Percentiles rank a stretch among this genome's conserved stretches.
These are phyloP conservation scores for Exaiptasia diaphana DNA, from an alignment of 64 coral and sea anemone species.

Conservation along the genomic window DNA sequence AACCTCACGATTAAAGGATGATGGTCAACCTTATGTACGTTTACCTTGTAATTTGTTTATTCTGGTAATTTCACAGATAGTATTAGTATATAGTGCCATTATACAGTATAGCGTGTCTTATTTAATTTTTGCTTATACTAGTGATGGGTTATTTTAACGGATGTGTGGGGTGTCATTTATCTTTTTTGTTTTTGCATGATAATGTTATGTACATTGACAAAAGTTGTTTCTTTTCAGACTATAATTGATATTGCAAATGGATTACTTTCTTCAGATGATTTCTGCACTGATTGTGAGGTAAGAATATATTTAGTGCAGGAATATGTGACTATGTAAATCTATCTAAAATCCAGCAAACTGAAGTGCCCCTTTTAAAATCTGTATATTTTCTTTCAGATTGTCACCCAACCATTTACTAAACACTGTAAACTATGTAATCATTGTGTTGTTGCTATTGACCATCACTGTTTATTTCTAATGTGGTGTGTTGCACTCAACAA, in stretches of 20 bases:
- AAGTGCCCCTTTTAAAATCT: too few species aligned
- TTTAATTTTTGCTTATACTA: too few species aligned
- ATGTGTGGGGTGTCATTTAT: too few species aligned
- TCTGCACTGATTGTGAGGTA: constrained; percentile 80
- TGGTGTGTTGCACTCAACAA: constrained; percentile 82
- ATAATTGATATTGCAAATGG: constrained; percentile 77
- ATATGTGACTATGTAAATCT: neutral
- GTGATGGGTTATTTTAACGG: too few species aligned
- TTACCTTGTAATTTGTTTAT: neutral
- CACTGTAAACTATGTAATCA: constrained; percentile 78
- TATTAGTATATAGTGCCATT: too few species aligned
- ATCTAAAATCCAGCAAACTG: neutral
- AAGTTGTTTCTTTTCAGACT: constrained; percentile 47
- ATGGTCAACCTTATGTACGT: constrained; percentile 20
- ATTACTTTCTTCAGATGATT: constrained; percentile 27
- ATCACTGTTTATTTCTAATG: constrained; percentile 94
- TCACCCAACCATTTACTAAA: constrained; percentile 30
- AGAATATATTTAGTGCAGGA: neutral
- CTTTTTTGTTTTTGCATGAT: too few species aligned
- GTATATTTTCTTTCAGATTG: neutral
- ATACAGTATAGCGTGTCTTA: too few species aligned
- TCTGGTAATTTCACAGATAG: neutral
- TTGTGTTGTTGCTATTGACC: constrained; percentile 74
- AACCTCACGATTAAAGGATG: neutral
- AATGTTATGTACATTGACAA: neutral